Conservation (phyloP, 2,113 vertebrate species). For the Isichthys henryi region DNA sequence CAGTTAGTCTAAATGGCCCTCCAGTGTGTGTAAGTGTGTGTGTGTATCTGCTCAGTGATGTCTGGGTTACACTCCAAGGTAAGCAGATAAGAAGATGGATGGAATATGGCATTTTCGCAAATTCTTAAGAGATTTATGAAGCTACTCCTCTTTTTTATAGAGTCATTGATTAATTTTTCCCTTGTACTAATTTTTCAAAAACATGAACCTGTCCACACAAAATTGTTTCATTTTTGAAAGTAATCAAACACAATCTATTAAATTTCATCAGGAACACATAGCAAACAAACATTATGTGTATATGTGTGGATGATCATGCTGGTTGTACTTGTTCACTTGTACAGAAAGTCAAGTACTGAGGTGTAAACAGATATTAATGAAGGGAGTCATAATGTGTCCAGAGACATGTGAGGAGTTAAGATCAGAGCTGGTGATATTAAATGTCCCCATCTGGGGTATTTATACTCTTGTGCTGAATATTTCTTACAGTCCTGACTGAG, state of each 20-base stretch:
- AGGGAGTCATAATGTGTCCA: not conserved
- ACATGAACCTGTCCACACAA: not conserved
- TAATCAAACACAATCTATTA: not conserved
- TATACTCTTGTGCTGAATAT: not conserved
- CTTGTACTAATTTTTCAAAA: not conserved
- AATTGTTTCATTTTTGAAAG: not conserved
- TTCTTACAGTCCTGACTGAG: not conserved
- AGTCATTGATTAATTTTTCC: not conserved
- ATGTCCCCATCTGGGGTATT: slow-evolving; percentile 11
- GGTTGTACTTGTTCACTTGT: not conserved
- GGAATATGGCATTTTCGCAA: not conserved
- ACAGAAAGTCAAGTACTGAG: slow-evolving; percentile 5
- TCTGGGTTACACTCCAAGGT: not conserved
- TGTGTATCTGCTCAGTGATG: not conserved
- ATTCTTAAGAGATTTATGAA: not conserved
- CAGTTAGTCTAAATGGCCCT: not conserved
- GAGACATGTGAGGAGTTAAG: not conserved
- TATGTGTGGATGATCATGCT: not conserved
- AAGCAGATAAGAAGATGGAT: not conserved
- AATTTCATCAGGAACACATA: not conserved
- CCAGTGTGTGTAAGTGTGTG: not conserved
- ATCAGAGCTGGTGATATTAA: not conserved
- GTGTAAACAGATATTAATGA: slow-evolving; percentile 15
- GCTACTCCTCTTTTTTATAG: not conserved
- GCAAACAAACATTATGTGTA: not conserved